Evolutionary conservation across 2,888 invertebrate genomes (phyloP), one percentile per base, ranked within the genome.

Genomic region (Myopa tessellatipennis): DNA sequence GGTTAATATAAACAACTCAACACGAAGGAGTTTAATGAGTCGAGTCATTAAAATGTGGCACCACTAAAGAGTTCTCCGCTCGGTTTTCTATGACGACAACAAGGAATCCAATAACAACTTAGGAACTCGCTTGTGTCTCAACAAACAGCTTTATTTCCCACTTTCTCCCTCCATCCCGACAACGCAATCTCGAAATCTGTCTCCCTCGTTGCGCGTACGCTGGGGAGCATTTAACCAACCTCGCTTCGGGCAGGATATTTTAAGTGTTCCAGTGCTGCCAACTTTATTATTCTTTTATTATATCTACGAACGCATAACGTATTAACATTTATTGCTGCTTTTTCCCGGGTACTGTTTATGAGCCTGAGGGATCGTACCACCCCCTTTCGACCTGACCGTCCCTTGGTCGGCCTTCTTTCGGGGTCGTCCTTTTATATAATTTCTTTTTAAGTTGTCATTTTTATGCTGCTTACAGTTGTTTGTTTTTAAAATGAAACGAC

Each of bases 1-100:
- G 83, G n/a, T 63, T 63, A 63, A 26, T 34, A 26, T 63, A n/a
- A 63, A 34, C 61, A 80, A 80, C 61, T 26, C 8, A 10, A 38
- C 12, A 38, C 14, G 65, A 38, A 14, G 16, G 55, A 81, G 79
- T 81, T 82, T 82, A 85, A 85, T 83, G 84, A 83, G 83, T 82
- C 79, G 74, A 78, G 84, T 82, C 85, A 84, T 86, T 85, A 82
- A 82, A 81, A 75, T 81, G 82, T 80, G 82, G 68, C n/a, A 58
- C 18, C 18, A 65, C n/a, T 38, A 58, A 36, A 52, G 55, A 67
- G 55, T 45, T 45, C 10, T 45, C 38, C 36, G 67, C 16, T 67
- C 4, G 16, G n/a, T 0, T 4, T 4, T 12, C 40, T 67, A 26
- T 14, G 67, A 67, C 40, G 26, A 26, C 26, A 26, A 26, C 26